These are phyloP conservation scores for Aethes cnicana DNA, from an alignment of 2,888 invertebrate species.

Conservation along the genomic window DNA sequence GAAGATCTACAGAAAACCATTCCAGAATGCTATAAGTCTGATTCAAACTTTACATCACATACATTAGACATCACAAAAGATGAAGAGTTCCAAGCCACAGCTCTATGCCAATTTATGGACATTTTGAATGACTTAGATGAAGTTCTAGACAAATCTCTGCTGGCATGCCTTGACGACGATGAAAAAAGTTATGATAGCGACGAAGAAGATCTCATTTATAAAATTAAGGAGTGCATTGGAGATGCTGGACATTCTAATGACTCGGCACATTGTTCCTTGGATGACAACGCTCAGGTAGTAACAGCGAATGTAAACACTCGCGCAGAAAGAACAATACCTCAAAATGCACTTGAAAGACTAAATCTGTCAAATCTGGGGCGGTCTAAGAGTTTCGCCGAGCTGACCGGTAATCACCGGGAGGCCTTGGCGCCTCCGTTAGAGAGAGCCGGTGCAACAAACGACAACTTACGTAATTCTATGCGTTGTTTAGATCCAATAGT, in stretches of 20 bases:
- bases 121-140: conserved; percentile 83
- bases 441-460: conserved; percentile 58
- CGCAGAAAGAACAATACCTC: conserved; percentile 48
- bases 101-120: conserved; percentile 77
- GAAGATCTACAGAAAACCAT: conserved; percentile 74
- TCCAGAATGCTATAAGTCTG: conserved; percentile 73
- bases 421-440: conserved; percentile 54
- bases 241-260: conserved; percentile 49
- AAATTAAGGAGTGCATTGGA: conserved; percentile 66
- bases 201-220: conserved; percentile 75
- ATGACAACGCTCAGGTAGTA: conserved; percentile 70
- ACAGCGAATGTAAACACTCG: conserved; percentile 48
- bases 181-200: conserved; percentile 65
- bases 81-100: conserved; percentile 76
- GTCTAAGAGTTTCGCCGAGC: conserved; percentile 71
- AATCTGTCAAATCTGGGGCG: conserved; percentile 52
- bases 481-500: conserved; percentile 72
- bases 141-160: conserved; percentile 79
- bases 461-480: conserved; percentile 71
- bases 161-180: conserved; percentile 69
- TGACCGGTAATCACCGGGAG: conserved; percentile 56
- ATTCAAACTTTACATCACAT: conserved; percentile 72
- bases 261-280: conserved; percentile 59
- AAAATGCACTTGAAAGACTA: conserved; percentile 47
- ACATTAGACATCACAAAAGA: conserved; percentile 68